Percentiles rank a stretch among this genome's conserved stretches.
These are phyloP conservation scores for Vulpes lagopus DNA, from an alignment of 2,113 vertebrate species.

Conservation along the genomic window DNA sequence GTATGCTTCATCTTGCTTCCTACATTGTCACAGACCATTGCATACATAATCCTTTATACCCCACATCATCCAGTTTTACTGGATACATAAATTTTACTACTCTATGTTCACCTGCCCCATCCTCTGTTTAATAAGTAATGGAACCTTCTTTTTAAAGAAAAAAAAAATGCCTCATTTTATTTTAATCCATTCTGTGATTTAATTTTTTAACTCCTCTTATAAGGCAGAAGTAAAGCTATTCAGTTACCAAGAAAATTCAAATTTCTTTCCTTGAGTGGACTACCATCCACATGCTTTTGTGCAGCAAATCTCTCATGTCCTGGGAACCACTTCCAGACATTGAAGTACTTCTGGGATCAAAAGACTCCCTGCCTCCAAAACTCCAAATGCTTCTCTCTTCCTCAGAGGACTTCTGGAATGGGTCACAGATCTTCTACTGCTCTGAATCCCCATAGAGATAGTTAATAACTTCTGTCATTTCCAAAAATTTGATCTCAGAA, in stretches of 20 bases:
- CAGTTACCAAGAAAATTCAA: background rate
- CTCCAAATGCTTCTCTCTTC: background rate
- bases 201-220: background rate
- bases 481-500: conserved; percentile 92
- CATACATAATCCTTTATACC: background rate
- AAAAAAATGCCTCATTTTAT: background rate
- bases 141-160: background rate
- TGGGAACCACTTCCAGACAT: background rate
- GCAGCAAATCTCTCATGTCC: background rate
- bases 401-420: background rate
- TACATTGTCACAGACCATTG: background rate
- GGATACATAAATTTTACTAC: background rate
- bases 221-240: background rate
- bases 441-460: conserved; percentile 89
- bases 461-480: conserved; percentile 89
- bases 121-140: background rate
- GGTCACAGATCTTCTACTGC: background rate
- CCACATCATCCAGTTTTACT: background rate
- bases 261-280: background rate
- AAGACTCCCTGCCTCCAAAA: background rate
- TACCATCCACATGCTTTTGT: background rate
- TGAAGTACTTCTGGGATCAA: background rate
- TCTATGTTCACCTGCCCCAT: background rate
- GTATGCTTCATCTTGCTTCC: background rate
- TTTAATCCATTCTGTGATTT: background rate